These are phyloP conservation scores for Premnoplex brunnescens DNA, from an alignment of 2,797 vertebrate species.

Conservation along the genomic window DNA sequence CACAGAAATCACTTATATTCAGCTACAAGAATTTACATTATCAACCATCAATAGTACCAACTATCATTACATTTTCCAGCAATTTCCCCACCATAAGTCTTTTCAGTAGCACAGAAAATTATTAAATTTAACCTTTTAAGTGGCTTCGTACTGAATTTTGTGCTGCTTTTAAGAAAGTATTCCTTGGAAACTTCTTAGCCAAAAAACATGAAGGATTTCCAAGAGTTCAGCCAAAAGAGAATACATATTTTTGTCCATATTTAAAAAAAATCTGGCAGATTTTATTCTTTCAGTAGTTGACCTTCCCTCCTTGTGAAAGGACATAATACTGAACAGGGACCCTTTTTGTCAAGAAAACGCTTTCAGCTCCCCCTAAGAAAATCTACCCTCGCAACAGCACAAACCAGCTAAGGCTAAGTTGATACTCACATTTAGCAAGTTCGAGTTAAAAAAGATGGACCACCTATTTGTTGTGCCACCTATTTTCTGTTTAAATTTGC, in stretches of 20 bases:
- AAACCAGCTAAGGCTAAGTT: not conserved
- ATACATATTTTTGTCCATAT: constrained; percentile 39
- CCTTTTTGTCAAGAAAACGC: not conserved
- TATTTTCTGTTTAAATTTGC: not conserved
- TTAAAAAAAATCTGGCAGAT: not conserved
- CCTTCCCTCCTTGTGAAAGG: not conserved
- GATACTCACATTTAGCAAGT: not conserved
- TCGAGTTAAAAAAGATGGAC: not conserved
- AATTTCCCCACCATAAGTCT: not conserved
- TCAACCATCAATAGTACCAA: not conserved
- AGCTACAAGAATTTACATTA: not conserved
- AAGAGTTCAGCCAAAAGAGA: constrained; percentile 60
- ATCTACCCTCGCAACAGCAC: not conserved
- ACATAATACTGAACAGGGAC: not conserved
- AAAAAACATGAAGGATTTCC: constrained; percentile 46
- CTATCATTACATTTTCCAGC: not conserved
- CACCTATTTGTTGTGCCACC: not conserved
- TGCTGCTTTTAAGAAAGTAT: constrained; percentile 1
- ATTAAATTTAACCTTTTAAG: not conserved
- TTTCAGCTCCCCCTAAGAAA: not conserved
- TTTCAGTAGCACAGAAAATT: constrained; percentile 21
- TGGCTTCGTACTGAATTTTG: not conserved
- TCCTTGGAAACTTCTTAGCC: constrained; percentile 29
- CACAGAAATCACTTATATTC: not conserved
- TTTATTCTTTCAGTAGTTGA: constrained; percentile 51